Evolutionary conservation across 1,140 invertebrate genomes (phyloP), one percentile per base, ranked within the genome.

Genomic region (Conus ventricosus): DNA sequence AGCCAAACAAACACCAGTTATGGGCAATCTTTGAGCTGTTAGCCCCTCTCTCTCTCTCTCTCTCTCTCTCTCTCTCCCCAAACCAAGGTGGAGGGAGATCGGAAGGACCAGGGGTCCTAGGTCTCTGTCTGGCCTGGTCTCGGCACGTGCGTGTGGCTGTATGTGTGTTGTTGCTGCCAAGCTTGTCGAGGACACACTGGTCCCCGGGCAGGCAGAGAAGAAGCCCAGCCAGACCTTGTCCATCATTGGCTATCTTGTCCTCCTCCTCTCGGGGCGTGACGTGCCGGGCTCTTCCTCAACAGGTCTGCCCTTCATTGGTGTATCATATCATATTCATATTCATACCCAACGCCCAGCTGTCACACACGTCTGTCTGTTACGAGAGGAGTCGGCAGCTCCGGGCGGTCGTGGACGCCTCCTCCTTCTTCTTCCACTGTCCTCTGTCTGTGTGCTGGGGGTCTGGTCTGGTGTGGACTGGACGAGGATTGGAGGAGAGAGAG

Each of bases 271-370:
- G 27, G 51, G 80, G 80, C 80, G 51, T 81, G 80, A 81, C 51
- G 80, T n/a, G 76, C 76, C 25, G 10, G 25, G n/a, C 23, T 78
- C 80, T 54, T 81, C 80, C 17, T 78, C 76, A 8, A 71, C 67
- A 71, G 67, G 67, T 71, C 67, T 71, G 67, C 17, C 23, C 67
- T 0, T 71, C 67, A 71, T 71, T 71, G 67, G 67, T n/a, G 67
- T 81, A 23, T 85, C 63, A 75, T 85, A 83, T 75, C 63, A 85
- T 85, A 85, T 85, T 85, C 84, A 85, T 85, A 85, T 67, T 71
- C 25, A 39, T 54, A 51, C 27, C 8, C 71, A 20, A 25, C 71
- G 57, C 84, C 84, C 63, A 71, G 57, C 57, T 75, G 57, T 85
- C 80, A 81, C 8, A 5, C 11, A 3, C 6, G 7, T 15, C 80